phyloP scores from a whole-genome alignment of 2,113 vertebrate species.

The pig (Sus scrofa) region DNA sequence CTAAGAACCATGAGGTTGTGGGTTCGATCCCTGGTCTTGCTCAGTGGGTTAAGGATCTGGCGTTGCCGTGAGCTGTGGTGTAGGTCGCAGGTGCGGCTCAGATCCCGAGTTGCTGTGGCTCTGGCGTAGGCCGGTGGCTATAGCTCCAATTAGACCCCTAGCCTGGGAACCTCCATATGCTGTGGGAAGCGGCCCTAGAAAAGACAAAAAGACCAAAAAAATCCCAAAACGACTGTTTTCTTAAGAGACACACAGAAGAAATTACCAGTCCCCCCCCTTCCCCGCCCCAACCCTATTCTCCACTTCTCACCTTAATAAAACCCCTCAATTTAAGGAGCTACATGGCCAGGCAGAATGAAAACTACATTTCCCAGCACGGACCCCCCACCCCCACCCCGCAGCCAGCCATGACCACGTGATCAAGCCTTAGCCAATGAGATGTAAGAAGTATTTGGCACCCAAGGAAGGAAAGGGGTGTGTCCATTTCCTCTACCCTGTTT shows the following conservation, averaged over 20 bases:
- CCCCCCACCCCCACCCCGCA: too few relatives aligned
- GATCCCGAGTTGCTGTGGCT: too few relatives aligned
- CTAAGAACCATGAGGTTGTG: too few relatives aligned
- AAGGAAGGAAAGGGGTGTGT: not conserved
- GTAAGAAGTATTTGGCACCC: too few relatives aligned
- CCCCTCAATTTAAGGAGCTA: not conserved
- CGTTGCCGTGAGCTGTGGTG: too few relatives aligned
- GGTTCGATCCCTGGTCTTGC: not conserved
- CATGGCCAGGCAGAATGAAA: not conserved
- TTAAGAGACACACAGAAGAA: not conserved
- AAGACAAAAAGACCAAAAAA: not conserved
- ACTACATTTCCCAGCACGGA: constrained; percentile 60
- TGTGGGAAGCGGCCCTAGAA: too few relatives aligned
- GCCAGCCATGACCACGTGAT: not conserved
- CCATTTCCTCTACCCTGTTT: not conserved
- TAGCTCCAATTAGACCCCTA: too few relatives aligned
- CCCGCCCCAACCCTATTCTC: too few relatives aligned
- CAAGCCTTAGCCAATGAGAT: not conserved
- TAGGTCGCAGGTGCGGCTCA: too few relatives aligned
- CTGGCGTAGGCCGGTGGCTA: too few relatives aligned
- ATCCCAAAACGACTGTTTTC: not conserved
- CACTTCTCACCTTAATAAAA: not conserved
- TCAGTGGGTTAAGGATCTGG: too few relatives aligned
- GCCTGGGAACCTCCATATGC: too few relatives aligned
- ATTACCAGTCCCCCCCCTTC: not conserved